phyloP scores from a whole-genome alignment of 2,113 vertebrate species.

The Syrmaticus mikado region DNA sequence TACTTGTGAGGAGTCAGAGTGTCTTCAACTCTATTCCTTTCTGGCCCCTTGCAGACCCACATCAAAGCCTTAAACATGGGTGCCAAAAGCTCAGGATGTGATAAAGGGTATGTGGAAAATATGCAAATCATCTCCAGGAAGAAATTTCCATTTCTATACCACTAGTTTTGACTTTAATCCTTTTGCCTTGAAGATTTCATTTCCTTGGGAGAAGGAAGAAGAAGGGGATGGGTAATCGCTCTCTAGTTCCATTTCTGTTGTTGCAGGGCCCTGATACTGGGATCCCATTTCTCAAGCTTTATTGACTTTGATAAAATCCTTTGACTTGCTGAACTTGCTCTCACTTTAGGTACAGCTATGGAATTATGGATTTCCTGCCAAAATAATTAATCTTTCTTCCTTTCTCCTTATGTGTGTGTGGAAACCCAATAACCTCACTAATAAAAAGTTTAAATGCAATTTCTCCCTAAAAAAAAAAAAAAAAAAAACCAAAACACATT shows the following conservation, averaged over 20 bases:
- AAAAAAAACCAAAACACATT: background rate
- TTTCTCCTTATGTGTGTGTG: background rate
- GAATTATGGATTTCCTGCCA: slow-evolving; percentile 65
- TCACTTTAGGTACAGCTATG: slow-evolving; percentile 54
- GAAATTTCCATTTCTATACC: slow-evolving; percentile 48
- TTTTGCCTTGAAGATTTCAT: slow-evolving; percentile 57
- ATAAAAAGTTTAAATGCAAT: background rate
- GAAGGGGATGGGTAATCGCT: background rate
- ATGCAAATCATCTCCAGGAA: slow-evolving; percentile 32
- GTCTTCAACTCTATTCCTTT: background rate
- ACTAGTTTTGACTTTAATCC: slow-evolving; percentile 49
- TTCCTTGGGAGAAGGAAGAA: slow-evolving; percentile 3
- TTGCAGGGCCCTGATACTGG: slow-evolving; percentile 26
- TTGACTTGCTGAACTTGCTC: slow-evolving; percentile 61
- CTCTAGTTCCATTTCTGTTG: slow-evolving; percentile 47
- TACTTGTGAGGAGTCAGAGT: background rate
- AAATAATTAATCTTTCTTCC: slow-evolving; percentile 51
- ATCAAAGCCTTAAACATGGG: background rate
- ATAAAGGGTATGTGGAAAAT: slow-evolving; percentile 34
- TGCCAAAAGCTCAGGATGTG: background rate
- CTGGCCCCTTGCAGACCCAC: background rate
- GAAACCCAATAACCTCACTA: background rate
- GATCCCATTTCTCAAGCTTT: slow-evolving; percentile 61
- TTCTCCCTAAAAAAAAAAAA: background rate
- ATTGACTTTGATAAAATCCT: slow-evolving; percentile 71